A percentile compares a stretch with the other conserved stretches of the same genome.
Conservation (phyloP, 2,113 vertebrate genomes). For the Irena cyanogastra region DNA sequence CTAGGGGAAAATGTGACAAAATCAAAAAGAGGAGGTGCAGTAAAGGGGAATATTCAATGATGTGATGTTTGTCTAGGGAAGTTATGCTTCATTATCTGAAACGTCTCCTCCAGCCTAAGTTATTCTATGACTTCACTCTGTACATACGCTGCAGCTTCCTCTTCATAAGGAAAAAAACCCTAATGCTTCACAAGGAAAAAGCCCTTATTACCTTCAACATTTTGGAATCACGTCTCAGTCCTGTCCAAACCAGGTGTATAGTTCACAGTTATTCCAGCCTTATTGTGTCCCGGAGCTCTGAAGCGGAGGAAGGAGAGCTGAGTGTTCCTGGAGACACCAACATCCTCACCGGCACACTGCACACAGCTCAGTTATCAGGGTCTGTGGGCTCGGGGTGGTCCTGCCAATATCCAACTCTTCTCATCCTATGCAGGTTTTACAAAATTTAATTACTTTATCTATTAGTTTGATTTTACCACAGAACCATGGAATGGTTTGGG, state of each 20-base stretch:
- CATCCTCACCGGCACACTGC: neutral
- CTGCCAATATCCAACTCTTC: neutral
- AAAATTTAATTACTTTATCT: neutral
- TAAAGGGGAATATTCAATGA: neutral
- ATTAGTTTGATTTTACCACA: neutral
- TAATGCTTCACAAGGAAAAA: neutral
- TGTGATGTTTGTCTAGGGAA: neutral
- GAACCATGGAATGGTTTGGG: neutral
- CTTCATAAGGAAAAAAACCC: neutral
- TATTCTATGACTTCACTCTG: neutral
- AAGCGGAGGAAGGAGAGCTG: neutral
- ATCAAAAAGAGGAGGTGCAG: neutral
- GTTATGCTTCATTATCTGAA: neutral
- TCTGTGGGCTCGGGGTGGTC: neutral
- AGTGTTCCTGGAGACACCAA: too few relatives aligned
- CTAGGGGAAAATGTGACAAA: neutral
- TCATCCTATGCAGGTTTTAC: neutral
- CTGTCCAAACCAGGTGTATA: neutral
- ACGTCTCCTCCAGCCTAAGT: neutral
- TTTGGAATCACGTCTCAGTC: neutral
- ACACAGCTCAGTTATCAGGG: fast-evolving
- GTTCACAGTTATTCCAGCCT: neutral
- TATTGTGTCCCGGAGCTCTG: neutral
- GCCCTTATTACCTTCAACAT: fast-evolving
- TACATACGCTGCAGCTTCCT: neutral